Conservation (phyloP, 2,113 vertebrate species). For the Cichladusa arquata region DNA sequence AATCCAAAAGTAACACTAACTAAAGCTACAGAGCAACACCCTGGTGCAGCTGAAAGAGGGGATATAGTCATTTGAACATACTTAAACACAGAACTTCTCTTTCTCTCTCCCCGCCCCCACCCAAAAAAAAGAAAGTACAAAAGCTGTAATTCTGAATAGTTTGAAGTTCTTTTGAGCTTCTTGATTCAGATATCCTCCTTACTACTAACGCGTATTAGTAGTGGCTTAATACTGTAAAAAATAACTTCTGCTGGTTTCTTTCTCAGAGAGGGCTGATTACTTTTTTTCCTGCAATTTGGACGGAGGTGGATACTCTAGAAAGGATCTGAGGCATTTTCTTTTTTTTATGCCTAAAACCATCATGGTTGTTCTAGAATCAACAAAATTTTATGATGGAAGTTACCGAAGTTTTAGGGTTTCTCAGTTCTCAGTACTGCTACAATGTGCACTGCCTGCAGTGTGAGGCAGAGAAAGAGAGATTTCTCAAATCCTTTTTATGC, state of each 20-base stretch:
- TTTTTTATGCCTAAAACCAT: background rate
- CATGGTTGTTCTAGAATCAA: background rate
- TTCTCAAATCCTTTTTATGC: background rate
- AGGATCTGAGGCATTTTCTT: background rate
- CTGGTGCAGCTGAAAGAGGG: background rate
- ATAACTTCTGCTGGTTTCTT: background rate
- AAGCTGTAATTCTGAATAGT: background rate
- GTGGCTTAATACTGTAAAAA: background rate
- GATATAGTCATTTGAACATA: background rate
- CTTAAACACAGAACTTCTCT: background rate
- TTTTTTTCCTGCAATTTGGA: background rate
- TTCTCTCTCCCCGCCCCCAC: background rate
- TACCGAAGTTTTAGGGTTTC: background rate
- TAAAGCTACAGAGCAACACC: background rate
- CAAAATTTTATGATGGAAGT: background rate
- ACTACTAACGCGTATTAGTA: background rate
- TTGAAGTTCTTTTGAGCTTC: background rate
- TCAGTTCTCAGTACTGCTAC: background rate
- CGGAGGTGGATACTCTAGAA: background rate
- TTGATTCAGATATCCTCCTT: background rate
- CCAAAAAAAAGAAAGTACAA: background rate
- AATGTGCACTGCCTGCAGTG: background rate
- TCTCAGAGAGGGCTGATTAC: background rate
- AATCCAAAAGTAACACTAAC: background rate
- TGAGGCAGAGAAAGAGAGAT: background rate